Conservation (phyloP, 2,113 vertebrate genomes). For the Ictalurus furcatus region DNA sequence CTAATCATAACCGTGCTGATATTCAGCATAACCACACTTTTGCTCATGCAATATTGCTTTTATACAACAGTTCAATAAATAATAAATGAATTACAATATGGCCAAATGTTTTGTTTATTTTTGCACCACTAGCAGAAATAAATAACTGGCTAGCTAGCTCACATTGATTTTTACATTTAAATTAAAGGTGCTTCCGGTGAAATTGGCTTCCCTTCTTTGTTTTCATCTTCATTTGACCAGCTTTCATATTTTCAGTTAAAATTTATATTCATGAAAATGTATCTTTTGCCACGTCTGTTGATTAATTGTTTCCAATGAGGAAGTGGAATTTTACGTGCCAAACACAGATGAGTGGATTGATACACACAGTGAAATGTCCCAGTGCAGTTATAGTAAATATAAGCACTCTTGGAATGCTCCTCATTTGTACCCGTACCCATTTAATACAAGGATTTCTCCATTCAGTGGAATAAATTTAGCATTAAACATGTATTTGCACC, state of each 20-base stretch:
- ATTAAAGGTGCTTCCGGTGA: background rate
- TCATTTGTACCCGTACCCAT: background rate
- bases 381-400: background rate
- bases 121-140: background rate
- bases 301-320: background rate
- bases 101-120: background rate
- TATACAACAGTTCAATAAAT: background rate
- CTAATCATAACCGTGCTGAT: background rate
- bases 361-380: background rate
- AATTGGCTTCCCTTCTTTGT: background rate
- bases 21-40: background rate
- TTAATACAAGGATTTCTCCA: background rate
- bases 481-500: background rate
- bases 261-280: background rate
- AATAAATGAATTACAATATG: background rate
- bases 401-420: background rate
- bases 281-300: background rate
- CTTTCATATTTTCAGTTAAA: background rate
- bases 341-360: background rate
- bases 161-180: background rate
- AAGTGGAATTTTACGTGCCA: background rate
- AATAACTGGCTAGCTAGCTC: background rate
- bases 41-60: background rate
- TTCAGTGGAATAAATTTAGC: background rate
- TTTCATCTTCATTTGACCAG: background rate